A percentile compares a stretch with the other conserved stretches of the same genome.
Evolutionary conservation across 2,888 invertebrate genomes (phyloP).

Genomic region (Coelinius sp.): DNA sequence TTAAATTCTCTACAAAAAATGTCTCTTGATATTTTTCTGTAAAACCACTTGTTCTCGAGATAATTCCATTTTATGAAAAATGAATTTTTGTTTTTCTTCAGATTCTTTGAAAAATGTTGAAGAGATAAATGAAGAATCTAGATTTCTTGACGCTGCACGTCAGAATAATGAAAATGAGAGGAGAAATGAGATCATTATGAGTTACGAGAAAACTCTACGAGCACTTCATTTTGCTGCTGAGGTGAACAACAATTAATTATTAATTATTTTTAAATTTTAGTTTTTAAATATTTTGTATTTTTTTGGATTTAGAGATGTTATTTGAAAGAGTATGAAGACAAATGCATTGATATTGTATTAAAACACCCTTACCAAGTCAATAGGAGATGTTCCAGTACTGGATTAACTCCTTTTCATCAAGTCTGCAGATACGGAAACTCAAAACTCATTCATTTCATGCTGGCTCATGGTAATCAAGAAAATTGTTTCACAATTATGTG

Average conservation of each 20-base stretch:
- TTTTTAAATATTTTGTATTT: no score
- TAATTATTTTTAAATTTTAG: no score
- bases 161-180: not conserved
- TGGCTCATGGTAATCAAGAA: slow-evolving; percentile 37
- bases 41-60: no score
- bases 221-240: slow-evolving; percentile 39
- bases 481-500: not conserved
- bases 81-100: not conserved
- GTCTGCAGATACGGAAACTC: slow-evolving; percentile 51
- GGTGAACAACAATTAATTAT: no score
- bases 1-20: no score
- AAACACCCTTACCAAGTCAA: slow-evolving; percentile 50
- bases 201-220: not conserved
- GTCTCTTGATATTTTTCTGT: no score
- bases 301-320: slow-evolving; percentile 49
- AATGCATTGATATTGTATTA: slow-evolving; percentile 46
- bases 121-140: not conserved
- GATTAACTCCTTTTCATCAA: slow-evolving; percentile 54
- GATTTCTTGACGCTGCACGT: not conserved
- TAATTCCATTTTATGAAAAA: not conserved
- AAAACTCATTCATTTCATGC: slow-evolving; percentile 49
- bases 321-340: slow-evolving; percentile 40
- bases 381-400: slow-evolving; percentile 41
- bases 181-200: not conserved
- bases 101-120: not conserved